Evolutionary conservation across 2,888 invertebrate species (phyloP).

Genomic region (Drosophila hamatofila): DNA sequence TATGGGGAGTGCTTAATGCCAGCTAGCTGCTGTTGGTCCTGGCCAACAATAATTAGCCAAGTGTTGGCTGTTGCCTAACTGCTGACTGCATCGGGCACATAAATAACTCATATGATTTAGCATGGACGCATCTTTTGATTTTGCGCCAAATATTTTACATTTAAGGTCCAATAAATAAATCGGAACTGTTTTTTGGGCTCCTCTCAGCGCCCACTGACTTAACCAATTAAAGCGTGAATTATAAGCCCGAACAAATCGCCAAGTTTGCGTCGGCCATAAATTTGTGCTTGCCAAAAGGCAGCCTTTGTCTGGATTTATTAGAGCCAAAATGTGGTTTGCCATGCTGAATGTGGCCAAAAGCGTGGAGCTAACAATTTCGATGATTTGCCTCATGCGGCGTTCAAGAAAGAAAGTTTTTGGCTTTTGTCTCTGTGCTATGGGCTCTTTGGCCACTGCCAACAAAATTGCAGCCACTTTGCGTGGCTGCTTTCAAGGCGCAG

Average conservation of each 20-base stretch:
- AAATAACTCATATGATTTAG: constrained; percentile 70
- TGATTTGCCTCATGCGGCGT: constrained; percentile 49
- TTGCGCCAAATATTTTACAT: constrained; percentile 76
- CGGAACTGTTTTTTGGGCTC: constrained; percentile 11
- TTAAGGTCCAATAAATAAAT: constrained; percentile 71
- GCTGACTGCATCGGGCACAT: constrained; percentile 33
- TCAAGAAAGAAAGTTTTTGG: constrained; percentile 35
- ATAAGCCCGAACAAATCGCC: constrained; percentile 71
- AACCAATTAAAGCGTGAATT: constrained; percentile 79
- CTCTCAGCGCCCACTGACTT: constrained; percentile 56
- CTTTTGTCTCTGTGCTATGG: constrained; percentile 17
- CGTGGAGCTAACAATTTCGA: constrained; percentile 24
- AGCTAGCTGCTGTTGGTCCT: constrained; percentile 12
- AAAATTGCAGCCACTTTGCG: constrained; percentile 26
- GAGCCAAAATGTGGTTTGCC: constrained; percentile 67
- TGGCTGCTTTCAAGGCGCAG: not conserved
- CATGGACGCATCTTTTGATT: constrained; percentile 61
- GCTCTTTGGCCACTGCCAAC: constrained; percentile 16
- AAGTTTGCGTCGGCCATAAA: constrained; percentile 68
- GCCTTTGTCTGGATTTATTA: constrained; percentile 71
- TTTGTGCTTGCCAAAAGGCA: constrained; percentile 71
- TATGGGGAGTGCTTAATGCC: constrained; percentile 23
- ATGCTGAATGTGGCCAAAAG: constrained; percentile 43
- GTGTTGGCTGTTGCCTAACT: constrained; percentile 47
- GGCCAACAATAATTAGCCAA: constrained; percentile 70